Percentiles rank a stretch among this genome's conserved stretches.
Evolutionary conservation across 1,140 invertebrate species (phyloP).

Genomic region (Potamilus streckersoni): DNA sequence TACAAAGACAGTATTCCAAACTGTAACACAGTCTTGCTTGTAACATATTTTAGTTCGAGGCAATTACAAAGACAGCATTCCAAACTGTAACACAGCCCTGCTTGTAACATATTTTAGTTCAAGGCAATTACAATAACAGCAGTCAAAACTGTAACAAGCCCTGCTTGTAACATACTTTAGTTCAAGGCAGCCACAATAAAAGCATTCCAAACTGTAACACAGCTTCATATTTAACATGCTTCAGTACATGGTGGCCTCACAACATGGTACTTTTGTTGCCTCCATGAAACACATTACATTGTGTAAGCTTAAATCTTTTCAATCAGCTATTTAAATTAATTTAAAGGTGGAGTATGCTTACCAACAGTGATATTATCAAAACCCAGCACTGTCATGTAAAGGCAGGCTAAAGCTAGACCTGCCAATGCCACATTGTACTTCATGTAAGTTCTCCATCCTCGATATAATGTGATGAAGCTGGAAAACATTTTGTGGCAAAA

Average conservation of each 20-base stretch:
- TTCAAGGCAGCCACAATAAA: no score
- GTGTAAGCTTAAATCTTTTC: background rate
- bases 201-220: background rate
- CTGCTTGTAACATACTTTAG: no score
- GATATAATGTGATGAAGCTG: conserved; percentile 33
- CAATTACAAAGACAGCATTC: no score
- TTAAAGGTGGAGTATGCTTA: conserved; percentile 22
- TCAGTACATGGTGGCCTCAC: no score
- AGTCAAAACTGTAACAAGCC: no score
- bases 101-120: no score
- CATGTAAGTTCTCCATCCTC: conserved; percentile 66
- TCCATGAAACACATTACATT: background rate
- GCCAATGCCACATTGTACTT: conserved; percentile 63
- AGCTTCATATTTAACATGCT: background rate
- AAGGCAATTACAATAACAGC: no score
- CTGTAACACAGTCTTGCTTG: no score
- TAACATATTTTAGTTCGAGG: no score
- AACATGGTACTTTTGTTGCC: background rate
- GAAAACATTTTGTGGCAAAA: conserved; percentile 22
- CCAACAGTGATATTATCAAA: conserved; percentile 72
- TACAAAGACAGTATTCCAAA: no score
- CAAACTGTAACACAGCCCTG: no score
- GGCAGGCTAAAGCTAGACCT: conserved; percentile 68
- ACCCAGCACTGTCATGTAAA: conserved; percentile 72
- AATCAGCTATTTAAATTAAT: background rate